Percentiles rank a stretch among this genome's conserved stretches.
Conservation (phyloP, 92 coral and sea anemone genomes). For the Ricordea florida region DNA sequence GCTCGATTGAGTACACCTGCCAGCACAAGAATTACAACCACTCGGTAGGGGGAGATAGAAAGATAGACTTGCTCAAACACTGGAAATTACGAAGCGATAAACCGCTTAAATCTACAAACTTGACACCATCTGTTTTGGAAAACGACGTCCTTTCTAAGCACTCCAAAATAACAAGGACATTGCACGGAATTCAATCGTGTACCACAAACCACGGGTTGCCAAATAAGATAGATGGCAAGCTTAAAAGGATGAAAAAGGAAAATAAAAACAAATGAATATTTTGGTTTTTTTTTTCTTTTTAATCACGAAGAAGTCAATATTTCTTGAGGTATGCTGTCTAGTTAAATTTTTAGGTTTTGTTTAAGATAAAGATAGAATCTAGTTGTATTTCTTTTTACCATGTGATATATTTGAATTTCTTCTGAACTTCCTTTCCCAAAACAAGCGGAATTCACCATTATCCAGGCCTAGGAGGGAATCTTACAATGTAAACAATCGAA, state of each 20-base stretch:
- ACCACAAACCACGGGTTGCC: too few species aligned
- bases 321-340: not conserved
- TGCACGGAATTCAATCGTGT: too few species aligned
- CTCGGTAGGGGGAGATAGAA: slow-evolving; percentile 31
- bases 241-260: too few species aligned
- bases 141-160: too few species aligned
- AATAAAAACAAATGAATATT: too few species aligned
- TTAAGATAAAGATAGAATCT: not conserved
- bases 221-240: too few species aligned
- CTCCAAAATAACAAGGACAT: too few species aligned
- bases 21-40: slow-evolving; percentile 11
- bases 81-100: not conserved
- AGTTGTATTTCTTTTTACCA: not conserved
- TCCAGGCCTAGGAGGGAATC: slow-evolving; percentile 5
- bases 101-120: not conserved
- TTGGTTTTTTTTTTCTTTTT: too few species aligned
- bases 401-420: slow-evolving; percentile 8
- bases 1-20: slow-evolving; percentile 37
- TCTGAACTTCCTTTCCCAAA: slow-evolving; percentile 12
- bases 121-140: too few species aligned
- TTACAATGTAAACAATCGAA: slow-evolving; percentile 6
- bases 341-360: not conserved
- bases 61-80: slow-evolving; percentile 5
- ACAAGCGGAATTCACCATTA: slow-evolving; percentile 46
- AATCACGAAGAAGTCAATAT: not conserved